phyloP scores from a whole-genome alignment of 2,888 invertebrate genomes.

The Pharmacophagus antenor region DNA sequence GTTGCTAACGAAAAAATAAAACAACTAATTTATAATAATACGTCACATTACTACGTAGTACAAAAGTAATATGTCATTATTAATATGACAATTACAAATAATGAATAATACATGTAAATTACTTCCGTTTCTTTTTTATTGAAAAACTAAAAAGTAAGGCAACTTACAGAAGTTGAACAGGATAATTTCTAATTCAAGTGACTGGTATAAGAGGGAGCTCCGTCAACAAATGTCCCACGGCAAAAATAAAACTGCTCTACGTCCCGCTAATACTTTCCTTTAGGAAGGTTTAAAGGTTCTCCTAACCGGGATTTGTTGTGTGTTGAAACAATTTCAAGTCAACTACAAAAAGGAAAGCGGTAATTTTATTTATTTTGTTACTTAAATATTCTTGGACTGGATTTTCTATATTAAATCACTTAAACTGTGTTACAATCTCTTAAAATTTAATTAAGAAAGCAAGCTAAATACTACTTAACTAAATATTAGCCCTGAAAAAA shows the following conservation, averaged over 20 bases:
- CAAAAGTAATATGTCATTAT: too few relatives aligned
- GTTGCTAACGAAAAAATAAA: too few relatives aligned
- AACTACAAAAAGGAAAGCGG: background rate
- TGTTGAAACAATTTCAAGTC: slow-evolving; percentile 18
- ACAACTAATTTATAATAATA: too few relatives aligned
- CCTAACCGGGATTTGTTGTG: slow-evolving; percentile 18
- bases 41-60: too few relatives aligned
- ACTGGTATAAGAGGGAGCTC: slow-evolving; percentile 5
- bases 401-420: too few relatives aligned
- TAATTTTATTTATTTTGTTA: too few relatives aligned
- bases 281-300: slow-evolving; percentile 8
- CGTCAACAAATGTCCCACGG: slow-evolving; percentile 9
- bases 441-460: too few relatives aligned
- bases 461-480: background rate
- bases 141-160: background rate
- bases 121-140: background rate
- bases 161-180: background rate
- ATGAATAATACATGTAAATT: background rate
- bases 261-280: slow-evolving; percentile 19
- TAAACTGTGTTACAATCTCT: too few relatives aligned
- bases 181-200: slow-evolving; percentile 15
- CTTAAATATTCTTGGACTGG: too few relatives aligned
- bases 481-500: background rate
- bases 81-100: too few relatives aligned
- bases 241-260: slow-evolving; percentile 10